Evolutionary conservation across 2,113 vertebrate genomes (phyloP).

Genomic region (Microcebus tavaratra): DNA sequence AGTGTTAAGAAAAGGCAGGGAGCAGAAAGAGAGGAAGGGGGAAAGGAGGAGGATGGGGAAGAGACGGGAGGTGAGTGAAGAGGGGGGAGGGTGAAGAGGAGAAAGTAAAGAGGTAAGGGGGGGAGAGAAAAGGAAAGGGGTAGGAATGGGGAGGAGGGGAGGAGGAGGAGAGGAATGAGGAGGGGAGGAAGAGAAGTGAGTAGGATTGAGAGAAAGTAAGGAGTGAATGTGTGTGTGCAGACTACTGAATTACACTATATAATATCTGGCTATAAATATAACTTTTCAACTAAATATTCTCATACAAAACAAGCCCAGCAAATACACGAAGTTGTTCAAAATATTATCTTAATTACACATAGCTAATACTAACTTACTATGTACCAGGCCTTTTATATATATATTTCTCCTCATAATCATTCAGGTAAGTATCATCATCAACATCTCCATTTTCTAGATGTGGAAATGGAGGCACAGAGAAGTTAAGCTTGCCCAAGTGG

Average conservation of each 20-base stretch:
- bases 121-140: neutral
- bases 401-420: conserved; percentile 31
- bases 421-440: conserved; percentile 1
- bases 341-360: neutral
- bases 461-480: conserved; percentile 24
- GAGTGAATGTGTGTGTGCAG: neutral
- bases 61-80: neutral
- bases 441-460: neutral
- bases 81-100: neutral
- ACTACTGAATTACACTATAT: neutral
- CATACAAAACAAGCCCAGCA: neutral
- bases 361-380: conserved; percentile 8
- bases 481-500: neutral
- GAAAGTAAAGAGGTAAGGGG: neutral
- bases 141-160: neutral
- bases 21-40: neutral
- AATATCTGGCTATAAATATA: neutral
- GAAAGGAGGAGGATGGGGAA: too few species aligned
- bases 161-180: neutral
- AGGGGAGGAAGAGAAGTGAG: neutral
- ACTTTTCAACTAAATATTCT: neutral
- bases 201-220: neutral
- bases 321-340: conserved; percentile 17
- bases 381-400: neutral
- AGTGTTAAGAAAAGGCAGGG: neutral